A percentile compares a stretch with the other conserved stretches of the same genome.
Evolutionary conservation across 2,797 vertebrate genomes (phyloP).

Genomic region (Thripadectes ignobilis): DNA sequence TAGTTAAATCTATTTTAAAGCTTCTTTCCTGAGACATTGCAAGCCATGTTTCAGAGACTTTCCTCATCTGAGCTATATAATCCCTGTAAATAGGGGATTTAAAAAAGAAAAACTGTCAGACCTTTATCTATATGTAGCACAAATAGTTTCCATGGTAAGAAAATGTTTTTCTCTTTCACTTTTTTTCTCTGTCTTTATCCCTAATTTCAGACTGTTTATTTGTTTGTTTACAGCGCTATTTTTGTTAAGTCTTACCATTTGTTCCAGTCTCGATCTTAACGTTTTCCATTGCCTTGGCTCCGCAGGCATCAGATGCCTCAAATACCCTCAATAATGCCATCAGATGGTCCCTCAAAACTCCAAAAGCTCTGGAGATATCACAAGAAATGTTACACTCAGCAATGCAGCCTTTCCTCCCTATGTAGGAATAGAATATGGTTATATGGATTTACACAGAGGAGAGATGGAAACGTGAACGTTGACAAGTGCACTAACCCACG

Average conservation of each 20-base stretch:
- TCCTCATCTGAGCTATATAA: background rate
- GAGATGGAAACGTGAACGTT: background rate
- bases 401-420: background rate
- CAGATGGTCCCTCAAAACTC: background rate
- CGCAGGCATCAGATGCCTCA: background rate
- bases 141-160: background rate
- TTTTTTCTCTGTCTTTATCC: background rate
- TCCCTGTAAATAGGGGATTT: slow-evolving; percentile 1
- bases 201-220: background rate
- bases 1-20: background rate
- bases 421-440: background rate
- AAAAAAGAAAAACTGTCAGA: background rate
- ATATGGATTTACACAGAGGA: background rate
- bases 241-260: background rate
- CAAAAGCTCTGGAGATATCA: background rate
- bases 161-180: background rate
- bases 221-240: background rate
- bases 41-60: background rate
- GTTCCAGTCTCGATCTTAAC: background rate
- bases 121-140: background rate
- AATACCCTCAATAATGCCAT: background rate
- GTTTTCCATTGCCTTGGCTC: background rate
- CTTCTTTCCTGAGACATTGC: background rate
- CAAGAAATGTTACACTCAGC: background rate
- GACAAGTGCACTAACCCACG: background rate